Base-by-base conservation (phyloP, 2,113 vertebrate species). In the Vulpes vulpes region DNA sequence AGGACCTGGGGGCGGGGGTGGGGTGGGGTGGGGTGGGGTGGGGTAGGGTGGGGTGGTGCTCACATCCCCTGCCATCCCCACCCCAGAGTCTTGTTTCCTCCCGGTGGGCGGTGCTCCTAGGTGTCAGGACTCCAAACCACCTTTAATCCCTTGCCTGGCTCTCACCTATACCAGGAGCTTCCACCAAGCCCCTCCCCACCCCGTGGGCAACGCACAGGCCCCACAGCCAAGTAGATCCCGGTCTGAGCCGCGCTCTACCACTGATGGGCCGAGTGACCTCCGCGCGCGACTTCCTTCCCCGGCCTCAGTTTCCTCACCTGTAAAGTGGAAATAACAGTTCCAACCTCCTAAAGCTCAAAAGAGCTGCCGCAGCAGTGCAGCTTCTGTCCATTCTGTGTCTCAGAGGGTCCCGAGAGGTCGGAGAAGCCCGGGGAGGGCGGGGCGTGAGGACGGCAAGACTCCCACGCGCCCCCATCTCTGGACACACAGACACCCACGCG, bases 281-380 rank as follows among this genome's bases (percentile, higher is more conserved):
- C 2, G 16, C 38, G 1, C 3, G 0, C 4, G 32, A 25, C 49
- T 79, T 16, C 35, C 3, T 53, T 25, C 65, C 35, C 79, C 49
- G 35, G 60, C 51, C 74, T 96, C 94, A 51, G 80, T 95, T 83
- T 93, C 59, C n/a, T 57, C 83, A 15, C n/a, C 86, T 95, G 87
- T 43, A 20, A 94, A 93, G 43, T 3, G 74, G 38, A 19, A 67
- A 3, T 20, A 25, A 57, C 64, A 65, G 32, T 22, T 30, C 11
- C 78, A 16, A 43, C 16, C 57, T 25, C 1, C 0, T 1, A 55
- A 49, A 53, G 71, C 17, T 15, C 55, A 35, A 35, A 25, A 9
- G 57, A 57, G 35, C 64, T 5, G 1, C 43, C 11, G 11, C 2
- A 8, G 30, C 55, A 8, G 10, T 3, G 57, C 11, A 8, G 27